A percentile compares a stretch with the other conserved stretches of the same genome.
phyloP scores from a whole-genome alignment of 2,888 invertebrate species.

The Saturnia pavonia region DNA sequence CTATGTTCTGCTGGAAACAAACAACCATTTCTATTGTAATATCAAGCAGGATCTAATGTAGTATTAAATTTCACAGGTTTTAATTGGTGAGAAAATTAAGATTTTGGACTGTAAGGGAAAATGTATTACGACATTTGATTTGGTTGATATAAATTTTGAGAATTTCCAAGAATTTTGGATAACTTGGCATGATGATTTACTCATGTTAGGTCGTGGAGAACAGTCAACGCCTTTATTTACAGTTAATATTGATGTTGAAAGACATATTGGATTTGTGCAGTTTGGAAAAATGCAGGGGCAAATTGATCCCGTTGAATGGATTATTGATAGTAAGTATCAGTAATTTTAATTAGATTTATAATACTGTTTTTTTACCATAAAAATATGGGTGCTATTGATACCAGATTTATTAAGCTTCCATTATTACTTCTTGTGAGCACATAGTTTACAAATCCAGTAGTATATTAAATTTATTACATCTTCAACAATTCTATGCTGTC shows the following conservation, averaged over 20 bases:
- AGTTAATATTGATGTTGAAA: conserved; percentile 20
- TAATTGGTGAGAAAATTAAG: conserved; percentile 7
- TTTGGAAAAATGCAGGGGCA: conserved; percentile 29
- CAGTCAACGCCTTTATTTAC: conserved; percentile 26
- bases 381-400: too few species aligned
- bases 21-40: not conserved
- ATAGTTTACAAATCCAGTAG: too few species aligned
- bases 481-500: too few species aligned
- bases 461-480: too few species aligned
- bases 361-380: not conserved
- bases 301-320: conserved; percentile 29
- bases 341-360: not conserved
- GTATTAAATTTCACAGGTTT: conserved; percentile 5
- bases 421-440: too few species aligned
- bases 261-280: conserved; percentile 41
- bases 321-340: conserved; percentile 39
- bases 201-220: conserved; percentile 27
- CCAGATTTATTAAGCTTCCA: too few species aligned
- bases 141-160: conserved; percentile 10
- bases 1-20: not conserved
- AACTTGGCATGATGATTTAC: conserved; percentile 38
- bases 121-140: not conserved
- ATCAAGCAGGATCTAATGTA: not conserved
- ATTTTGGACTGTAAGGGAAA: not conserved
- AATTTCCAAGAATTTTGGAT: conserved; percentile 34